phyloP scores from a whole-genome alignment of 2,888 invertebrate species.

The Leptinotarsa haldemani region DNA sequence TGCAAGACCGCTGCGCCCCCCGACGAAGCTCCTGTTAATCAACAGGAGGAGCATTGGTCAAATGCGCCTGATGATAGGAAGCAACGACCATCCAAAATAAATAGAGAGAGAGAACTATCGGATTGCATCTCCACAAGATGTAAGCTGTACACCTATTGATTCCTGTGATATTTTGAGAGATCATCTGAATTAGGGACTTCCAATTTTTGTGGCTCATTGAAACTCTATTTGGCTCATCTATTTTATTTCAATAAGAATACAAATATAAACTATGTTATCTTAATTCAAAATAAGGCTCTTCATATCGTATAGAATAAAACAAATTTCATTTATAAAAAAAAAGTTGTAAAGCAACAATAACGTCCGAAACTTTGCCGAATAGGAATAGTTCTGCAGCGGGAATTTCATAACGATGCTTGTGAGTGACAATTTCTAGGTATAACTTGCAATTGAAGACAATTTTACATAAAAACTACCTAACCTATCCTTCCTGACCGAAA shows the following conservation, averaged over 20 bases:
- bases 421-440: conserved; percentile 27
- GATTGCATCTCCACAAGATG: no score
- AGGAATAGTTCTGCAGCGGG: conserved; percentile 26
- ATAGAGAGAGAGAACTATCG: no score
- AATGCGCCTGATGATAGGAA: no score
- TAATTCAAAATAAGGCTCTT: conserved; percentile 43
- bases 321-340: conserved; percentile 43
- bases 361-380: conserved; percentile 22
- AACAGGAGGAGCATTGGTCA: no score
- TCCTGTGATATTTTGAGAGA: not conserved
- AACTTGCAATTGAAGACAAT: conserved; percentile 29
- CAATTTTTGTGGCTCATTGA: not conserved
- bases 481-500: conserved; percentile 97
- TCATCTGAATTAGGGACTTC: not conserved
- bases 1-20: no score
- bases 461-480: conserved; percentile 20
- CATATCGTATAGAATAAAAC: conserved; percentile 41
- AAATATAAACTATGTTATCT: conserved; percentile 46
- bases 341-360: conserved; percentile 47
- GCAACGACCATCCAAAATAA: no score
- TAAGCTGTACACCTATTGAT: not conserved
- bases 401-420: conserved; percentile 26
- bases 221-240: conserved; percentile 22
- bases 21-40: no score
- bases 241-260: conserved; percentile 44